Conservation (phyloP, 2,797 vertebrate genomes). For the Silurus aristotelis region DNA sequence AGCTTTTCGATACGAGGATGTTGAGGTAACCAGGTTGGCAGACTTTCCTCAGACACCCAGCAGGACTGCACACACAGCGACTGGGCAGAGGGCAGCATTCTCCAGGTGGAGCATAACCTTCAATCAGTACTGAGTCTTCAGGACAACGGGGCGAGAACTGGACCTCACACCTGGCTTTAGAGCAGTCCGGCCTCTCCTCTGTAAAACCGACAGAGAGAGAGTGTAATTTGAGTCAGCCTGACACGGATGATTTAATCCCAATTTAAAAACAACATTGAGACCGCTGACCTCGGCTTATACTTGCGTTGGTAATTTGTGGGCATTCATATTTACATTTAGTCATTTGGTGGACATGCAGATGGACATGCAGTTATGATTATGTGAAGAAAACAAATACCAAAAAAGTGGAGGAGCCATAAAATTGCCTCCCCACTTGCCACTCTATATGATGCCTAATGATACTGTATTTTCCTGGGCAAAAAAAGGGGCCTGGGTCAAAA, state of each 20-base stretch:
- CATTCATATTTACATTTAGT: not conserved
- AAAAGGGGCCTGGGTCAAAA: no score
- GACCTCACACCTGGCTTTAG: slow-evolving; percentile 87
- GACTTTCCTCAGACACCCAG: slow-evolving; percentile 86
- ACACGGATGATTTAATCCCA: not conserved
- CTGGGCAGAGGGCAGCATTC: slow-evolving; percentile 89
- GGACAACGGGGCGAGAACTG: slow-evolving; percentile 90
- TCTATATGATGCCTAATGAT: not conserved
- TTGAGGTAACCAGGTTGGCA: slow-evolving; percentile 88
- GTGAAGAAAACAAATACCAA: not conserved
- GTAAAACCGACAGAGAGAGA: slow-evolving; percentile 4
- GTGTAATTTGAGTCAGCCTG: not conserved
- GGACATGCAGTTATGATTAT: not conserved
- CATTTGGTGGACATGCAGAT: not conserved
- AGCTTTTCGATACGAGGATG: slow-evolving; percentile 87
- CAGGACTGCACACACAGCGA: slow-evolving; percentile 86
- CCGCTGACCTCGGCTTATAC: not conserved
- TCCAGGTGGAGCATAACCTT: slow-evolving; percentile 87
- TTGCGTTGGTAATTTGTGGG: slow-evolving; percentile 11
- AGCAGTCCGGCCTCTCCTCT: slow-evolving; percentile 90
- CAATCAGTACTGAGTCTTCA: slow-evolving; percentile 87
- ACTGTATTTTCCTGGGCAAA: no score
- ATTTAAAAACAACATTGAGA: not conserved
- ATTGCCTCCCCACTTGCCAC: not conserved
- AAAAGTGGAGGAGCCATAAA: no score